phyloP scores from a whole-genome alignment of 2,888 invertebrate species.

The Brachylomia viminalis region DNA sequence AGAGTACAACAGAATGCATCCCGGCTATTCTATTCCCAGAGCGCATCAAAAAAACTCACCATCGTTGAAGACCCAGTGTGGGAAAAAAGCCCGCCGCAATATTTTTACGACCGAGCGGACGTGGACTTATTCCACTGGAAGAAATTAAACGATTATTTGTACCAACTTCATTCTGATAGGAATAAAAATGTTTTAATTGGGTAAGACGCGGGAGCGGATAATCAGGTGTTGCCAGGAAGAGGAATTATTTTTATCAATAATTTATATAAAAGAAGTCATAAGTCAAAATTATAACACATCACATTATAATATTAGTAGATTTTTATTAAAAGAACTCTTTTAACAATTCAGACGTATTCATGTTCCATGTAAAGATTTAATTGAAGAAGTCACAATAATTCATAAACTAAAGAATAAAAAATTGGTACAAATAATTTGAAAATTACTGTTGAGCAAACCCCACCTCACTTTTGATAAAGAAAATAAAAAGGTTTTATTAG shows the following conservation, averaged over 20 bases:
- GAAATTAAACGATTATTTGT: constrained; percentile 56
- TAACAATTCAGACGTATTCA: constrained; percentile 32
- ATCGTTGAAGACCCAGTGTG: no score
- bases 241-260: constrained; percentile 4
- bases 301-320: constrained; percentile 19
- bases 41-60: no score
- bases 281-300: constrained; percentile 33
- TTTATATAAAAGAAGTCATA: constrained; percentile 15
- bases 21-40: no score
- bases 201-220: background rate
- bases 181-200: constrained; percentile 30
- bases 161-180: constrained; percentile 56
- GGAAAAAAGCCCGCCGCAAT: no score
- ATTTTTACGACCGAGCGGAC: no score
- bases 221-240: background rate
- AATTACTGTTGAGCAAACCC: constrained; percentile 61
- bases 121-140: constrained; percentile 45
- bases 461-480: constrained; percentile 61
- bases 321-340: constrained; percentile 43
- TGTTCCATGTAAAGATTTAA: constrained; percentile 9
- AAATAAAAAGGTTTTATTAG: constrained; percentile 23
- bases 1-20: no score
- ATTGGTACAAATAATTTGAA: constrained; percentile 66
- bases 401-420: constrained; percentile 41
- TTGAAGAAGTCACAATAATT: constrained; percentile 20